Evolutionary conservation across 2,113 vertebrate genomes (phyloP), one percentile per base, ranked within the genome.

Genomic region (Callipepla squamata): DNA sequence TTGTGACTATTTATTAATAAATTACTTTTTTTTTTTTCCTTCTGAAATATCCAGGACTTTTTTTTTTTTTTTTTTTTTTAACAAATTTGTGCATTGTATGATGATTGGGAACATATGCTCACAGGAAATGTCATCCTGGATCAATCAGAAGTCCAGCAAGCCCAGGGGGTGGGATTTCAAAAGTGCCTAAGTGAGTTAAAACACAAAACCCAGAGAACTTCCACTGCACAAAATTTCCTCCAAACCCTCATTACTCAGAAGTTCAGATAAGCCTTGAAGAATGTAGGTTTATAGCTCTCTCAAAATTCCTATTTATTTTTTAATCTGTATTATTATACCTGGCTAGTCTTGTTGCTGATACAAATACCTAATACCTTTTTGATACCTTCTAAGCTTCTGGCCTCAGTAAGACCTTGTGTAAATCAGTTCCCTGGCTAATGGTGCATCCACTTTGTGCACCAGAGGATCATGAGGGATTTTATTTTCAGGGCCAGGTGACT

Each of bases 141-240:
- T 96, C 95, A 96, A 94, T 93, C 92, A 95, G 69, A 87, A 92
- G 80, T 58, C 76, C 90, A 87, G 73, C 91, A 93, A 88, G 79
- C 82, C 78, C 87, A 94, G 93, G 89, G 87, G 61, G 76, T 90
- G 96, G 72, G 93, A 96, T 94, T 96, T 92, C 82, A 92, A 80
- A 94, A 96, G 91, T 93, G 93, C 89, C 94, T 94, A 92, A 96
- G 89, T 94, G 95, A 94, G 85, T 92, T 95, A 94, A 91, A 95
- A 87, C 51, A 81, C 89, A 93, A 96, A 96, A 86, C 85, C 89
- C 73, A 50, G 90, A 94, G 88, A 88, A 94, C 94, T 96, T 94
- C 91, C 87, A 95, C 80, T 7, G 13, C 40, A 68, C 90, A 91
- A 92, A 96, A 91, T 80, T 91, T 95, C 42, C 80, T 94, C 65